These are phyloP conservation scores for Calypte anna DNA, from an alignment of 2,113 vertebrate genomes.

Conservation along the genomic window DNA sequence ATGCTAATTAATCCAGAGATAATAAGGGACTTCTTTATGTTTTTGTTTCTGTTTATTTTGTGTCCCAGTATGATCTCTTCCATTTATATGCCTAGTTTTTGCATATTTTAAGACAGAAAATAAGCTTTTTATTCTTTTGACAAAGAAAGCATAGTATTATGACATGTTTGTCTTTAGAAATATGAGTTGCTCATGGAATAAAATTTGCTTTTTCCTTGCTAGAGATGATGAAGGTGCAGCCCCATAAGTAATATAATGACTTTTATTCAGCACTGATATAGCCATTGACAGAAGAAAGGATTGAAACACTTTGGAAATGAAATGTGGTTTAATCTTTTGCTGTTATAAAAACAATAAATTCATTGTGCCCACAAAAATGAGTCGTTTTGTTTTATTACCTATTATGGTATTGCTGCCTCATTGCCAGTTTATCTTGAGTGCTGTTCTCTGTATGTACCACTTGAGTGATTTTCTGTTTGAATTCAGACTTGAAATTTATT, in stretches of 20 bases:
- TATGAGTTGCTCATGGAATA: neutral
- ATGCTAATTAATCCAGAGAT: slow-evolving; percentile 66
- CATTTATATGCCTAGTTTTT: neutral
- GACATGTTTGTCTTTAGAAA: neutral
- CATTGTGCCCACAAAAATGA: neutral
- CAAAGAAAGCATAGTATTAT: neutral
- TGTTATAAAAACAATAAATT: slow-evolving; percentile 41
- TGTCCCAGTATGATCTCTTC: neutral
- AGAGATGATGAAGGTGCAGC: slow-evolving; percentile 9
- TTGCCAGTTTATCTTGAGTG: neutral
- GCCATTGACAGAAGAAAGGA: slow-evolving; percentile 46
- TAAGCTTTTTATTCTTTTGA: neutral
- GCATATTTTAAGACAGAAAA: neutral
- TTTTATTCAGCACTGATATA: slow-evolving; percentile 37
- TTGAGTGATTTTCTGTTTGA: neutral
- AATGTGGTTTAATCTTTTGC: slow-evolving; percentile 41
- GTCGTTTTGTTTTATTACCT: slow-evolving; percentile 14
- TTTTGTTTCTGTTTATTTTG: slow-evolving; percentile 26
- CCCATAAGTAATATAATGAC: neutral
- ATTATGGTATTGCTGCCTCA: neutral
- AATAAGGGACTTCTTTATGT: slow-evolving; percentile 45
- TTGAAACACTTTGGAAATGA: slow-evolving; percentile 46
- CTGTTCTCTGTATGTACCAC: neutral
- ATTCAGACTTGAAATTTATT: slow-evolving; percentile 29
- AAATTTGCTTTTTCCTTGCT: slow-evolving; percentile 2